phyloP scores from a whole-genome alignment of 2,888 invertebrate genomes.

The Proisotoma minuta region DNA sequence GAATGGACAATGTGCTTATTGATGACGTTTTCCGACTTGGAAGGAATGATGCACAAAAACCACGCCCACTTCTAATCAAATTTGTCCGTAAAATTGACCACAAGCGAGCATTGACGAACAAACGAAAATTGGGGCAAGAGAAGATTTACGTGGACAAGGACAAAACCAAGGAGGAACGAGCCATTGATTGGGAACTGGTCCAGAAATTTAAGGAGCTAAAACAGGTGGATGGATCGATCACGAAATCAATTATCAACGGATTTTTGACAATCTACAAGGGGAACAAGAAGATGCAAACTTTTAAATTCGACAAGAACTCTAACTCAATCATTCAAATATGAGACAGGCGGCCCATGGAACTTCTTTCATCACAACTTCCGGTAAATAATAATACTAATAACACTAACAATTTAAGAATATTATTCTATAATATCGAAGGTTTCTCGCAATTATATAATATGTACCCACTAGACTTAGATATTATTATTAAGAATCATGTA shows the following conservation, averaged over 20 bases:
- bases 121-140: neutral
- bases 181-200: neutral
- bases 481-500: conserved; percentile 2
- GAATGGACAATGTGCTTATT: neutral
- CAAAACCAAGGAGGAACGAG: neutral
- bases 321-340: neutral
- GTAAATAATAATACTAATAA: neutral
- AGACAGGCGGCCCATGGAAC: neutral
- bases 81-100: neutral
- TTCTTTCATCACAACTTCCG: neutral
- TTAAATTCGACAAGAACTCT: neutral
- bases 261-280: neutral
- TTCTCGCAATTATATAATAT: neutral
- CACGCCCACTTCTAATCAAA: neutral
- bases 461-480: neutral
- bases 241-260: neutral
- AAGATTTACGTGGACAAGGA: neutral
- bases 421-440: neutral
- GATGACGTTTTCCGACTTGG: neutral
- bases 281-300: neutral
- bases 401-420: neutral
- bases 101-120: neutral
- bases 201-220: neutral
- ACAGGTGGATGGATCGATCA: too few relatives aligned
- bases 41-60: neutral